Conservation (phyloP, 2,113 vertebrate genomes). For the Cheirogaleus medius region DNA sequence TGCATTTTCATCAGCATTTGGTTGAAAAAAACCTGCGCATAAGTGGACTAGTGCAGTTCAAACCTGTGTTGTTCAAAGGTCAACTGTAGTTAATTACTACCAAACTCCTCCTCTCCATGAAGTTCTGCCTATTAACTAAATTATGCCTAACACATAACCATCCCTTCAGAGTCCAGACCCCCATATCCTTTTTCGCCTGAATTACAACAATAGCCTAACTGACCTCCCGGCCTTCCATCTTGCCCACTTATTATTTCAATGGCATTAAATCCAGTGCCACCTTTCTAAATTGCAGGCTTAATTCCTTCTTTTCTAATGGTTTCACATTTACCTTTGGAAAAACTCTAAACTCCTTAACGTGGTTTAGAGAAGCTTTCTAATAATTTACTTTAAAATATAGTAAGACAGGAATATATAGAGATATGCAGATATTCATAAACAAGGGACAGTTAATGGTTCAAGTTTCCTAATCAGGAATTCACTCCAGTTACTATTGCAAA, state of each 20-base stretch:
- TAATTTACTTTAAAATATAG: neutral
- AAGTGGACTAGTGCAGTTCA: too few species aligned
- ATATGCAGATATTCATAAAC: neutral
- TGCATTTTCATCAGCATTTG: too few species aligned
- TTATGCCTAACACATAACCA: neutral
- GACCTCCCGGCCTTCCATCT: neutral
- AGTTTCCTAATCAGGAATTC: neutral
- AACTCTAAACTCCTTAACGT: neutral
- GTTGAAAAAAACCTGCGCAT: too few species aligned
- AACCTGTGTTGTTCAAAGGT: too few species aligned
- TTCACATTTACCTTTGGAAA: slow-evolving; percentile 1
- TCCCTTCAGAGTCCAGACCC: neutral
- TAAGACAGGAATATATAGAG: neutral
- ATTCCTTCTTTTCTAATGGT: neutral
- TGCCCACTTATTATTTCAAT: neutral
- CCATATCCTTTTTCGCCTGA: neutral
- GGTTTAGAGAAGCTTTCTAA: neutral
- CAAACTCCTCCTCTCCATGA: neutral
- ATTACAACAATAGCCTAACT: neutral
- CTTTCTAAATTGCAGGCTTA: neutral
- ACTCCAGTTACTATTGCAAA: neutral
- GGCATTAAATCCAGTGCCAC: neutral
- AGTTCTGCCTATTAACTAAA: neutral
- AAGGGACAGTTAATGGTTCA: neutral
- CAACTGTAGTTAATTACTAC: neutral